Evolutionary conservation across 2,113 vertebrate genomes (phyloP).

Genomic region (Phoxinus phoxinus): DNA sequence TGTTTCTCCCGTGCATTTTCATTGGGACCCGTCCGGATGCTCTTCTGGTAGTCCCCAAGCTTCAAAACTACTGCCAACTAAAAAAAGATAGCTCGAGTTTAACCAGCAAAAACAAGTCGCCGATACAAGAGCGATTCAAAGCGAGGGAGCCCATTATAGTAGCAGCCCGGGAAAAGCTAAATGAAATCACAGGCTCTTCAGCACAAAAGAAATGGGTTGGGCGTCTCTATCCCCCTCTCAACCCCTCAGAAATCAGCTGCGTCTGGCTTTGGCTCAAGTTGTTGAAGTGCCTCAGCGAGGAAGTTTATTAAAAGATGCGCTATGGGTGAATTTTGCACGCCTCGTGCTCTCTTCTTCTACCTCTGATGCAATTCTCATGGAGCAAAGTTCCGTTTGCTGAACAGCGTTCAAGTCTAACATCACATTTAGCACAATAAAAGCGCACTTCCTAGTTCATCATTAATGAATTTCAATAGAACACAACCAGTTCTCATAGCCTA

Average conservation of each 20-base stretch:
- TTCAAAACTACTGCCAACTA: background rate
- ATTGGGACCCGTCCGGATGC: background rate
- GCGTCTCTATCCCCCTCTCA: conserved; percentile 47
- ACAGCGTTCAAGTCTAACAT: background rate
- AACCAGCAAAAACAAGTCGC: conserved; percentile 45
- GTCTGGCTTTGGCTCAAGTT: conserved; percentile 14
- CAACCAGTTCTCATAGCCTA: background rate
- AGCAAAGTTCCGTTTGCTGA: conserved; percentile 71
- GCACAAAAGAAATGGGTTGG: conserved; percentile 60
- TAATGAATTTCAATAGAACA: background rate
- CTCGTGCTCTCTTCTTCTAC: conserved; percentile 15
- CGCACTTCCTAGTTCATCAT: background rate
- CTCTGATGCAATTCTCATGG: conserved; percentile 59
- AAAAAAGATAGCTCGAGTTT: conserved; percentile 12
- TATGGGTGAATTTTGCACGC: background rate
- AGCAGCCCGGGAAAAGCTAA: conserved; percentile 22
- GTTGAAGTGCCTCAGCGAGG: background rate
- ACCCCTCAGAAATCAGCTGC: background rate
- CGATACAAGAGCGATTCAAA: conserved; percentile 2
- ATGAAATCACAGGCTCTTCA: conserved; percentile 58
- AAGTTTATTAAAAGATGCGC: conserved; percentile 17
- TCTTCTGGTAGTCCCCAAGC: background rate
- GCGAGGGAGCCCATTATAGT: conserved; percentile 16
- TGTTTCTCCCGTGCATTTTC: conserved; percentile 84
- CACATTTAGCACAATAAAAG: conserved; percentile 37